Percentiles rank a stretch among this genome's conserved stretches.
phyloP scores from a whole-genome alignment of 2,797 vertebrate genomes.

The Pantherophis vulpinus region DNA sequence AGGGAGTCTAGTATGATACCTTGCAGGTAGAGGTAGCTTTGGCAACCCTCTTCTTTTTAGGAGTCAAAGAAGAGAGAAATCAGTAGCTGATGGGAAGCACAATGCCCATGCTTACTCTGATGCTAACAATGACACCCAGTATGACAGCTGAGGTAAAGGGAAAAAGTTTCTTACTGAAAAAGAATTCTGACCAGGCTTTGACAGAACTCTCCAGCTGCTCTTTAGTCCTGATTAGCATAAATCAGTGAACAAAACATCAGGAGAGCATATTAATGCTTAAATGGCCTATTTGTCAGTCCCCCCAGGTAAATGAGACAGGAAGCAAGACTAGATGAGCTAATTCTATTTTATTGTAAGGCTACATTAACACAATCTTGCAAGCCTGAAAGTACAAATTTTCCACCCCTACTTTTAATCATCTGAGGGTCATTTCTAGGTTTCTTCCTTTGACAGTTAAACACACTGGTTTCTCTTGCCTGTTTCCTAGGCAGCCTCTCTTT shows the following conservation, averaged over 20 bases:
- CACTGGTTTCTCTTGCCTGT: background rate
- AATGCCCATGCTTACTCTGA: background rate
- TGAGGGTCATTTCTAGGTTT: background rate
- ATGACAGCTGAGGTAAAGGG: background rate
- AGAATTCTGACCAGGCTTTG: accelerated
- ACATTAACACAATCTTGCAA: background rate
- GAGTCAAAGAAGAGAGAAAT: background rate
- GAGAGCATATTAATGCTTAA: conserved; percentile 48
- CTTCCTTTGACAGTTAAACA: background rate
- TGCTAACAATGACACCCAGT: background rate
- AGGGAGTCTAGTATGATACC: background rate
- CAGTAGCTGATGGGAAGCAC: background rate
- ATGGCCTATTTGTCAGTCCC: conserved; percentile 35
- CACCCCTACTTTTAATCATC: background rate
- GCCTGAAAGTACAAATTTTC: background rate
- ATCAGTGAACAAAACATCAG: background rate
- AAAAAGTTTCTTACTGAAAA: background rate
- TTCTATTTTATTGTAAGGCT: background rate
- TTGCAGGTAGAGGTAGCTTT: background rate
- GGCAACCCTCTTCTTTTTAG: background rate
- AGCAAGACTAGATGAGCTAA: background rate
- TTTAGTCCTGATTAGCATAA: background rate
- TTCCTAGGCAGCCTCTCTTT: background rate
- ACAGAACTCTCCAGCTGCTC: background rate
- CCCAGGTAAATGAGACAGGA: background rate